phyloP scores from a whole-genome alignment of 1,140 invertebrate genomes.

The Sipha flava region DNA sequence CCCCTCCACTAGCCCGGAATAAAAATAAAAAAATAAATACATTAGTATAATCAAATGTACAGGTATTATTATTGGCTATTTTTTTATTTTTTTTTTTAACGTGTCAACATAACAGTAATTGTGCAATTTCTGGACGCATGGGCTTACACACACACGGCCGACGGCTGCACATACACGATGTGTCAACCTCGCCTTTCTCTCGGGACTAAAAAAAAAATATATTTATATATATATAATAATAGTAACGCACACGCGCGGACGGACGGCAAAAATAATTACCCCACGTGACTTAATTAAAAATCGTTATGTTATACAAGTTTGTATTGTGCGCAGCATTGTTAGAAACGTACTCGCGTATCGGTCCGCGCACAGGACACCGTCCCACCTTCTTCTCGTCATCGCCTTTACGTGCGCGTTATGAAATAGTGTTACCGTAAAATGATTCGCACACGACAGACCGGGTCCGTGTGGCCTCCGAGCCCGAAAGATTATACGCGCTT shows the following conservation, averaged over 20 bases:
- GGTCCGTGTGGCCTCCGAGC: not conserved
- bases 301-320: not conserved
- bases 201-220: not conserved
- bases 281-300: conserved; percentile 19
- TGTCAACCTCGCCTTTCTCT: conserved; percentile 7
- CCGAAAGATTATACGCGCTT: not conserved
- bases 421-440: not conserved
- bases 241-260: not conserved
- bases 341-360: no score
- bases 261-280: not conserved
- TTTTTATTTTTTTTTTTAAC: no score
- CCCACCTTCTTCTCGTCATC: not conserved
- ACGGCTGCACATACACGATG: not conserved
- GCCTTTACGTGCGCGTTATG: not conserved
- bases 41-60: no score
- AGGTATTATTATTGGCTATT: no score
- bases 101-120: not conserved
- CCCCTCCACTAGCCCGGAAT: no score
- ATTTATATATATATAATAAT: not conserved
- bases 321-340: no score
- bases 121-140: not conserved
- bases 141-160: not conserved
- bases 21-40: no score
- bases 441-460: not conserved
- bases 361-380: no score